Base-by-base conservation (phyloP, 2,113 vertebrate genomes). In the Corythaixoides concolor region DNA sequence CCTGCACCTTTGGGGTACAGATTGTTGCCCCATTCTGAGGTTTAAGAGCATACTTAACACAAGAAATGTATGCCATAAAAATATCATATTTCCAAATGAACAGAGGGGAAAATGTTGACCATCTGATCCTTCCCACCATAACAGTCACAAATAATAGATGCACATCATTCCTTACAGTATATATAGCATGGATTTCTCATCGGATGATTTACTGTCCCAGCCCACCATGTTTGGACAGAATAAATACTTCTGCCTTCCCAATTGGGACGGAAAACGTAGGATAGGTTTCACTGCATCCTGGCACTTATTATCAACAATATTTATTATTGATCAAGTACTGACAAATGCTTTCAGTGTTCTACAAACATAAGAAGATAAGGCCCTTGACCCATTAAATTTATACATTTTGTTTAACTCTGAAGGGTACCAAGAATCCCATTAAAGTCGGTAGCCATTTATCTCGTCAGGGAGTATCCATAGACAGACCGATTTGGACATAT, bases 241-340 rank as follows among this genome's bases (percentile, higher is more conserved):
- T 56, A 82, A 88, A 82, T 88, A 45, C 23, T 39, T 72, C 63
- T 45, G 27, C 35, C 41, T 76, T 76, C 32, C 39, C 94, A 81
- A 75, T 19, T 82, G 49, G 49, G 49, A 55, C 45, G 69, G 90
- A 85, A 91, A 94, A 70, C 27, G 12, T 15, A 45, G 21, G 90
- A 66, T 83, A 89, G 69, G 50, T 94, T 94, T 95, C 55, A 22
- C 74, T 93, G 50, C 63, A 88, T 85, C 67, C 85, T 83, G 85
- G 78, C 37, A 83, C 55, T 83, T 77, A 79, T 56, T 78, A 91
- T 55, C 70, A 79, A 55, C 58, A 74, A 52, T 83, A 88, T 92
- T 95, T 95, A 78, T 95, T 95, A 95, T 90, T 90, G 86, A 93
- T 97, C 83, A 84, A 58, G 59, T 13, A 28, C 76, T 70, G 76